Evolutionary conservation across 1,140 invertebrate genomes (phyloP), one percentile per base, ranked within the genome.

Genomic region (Drosophila sturtevanti): DNA sequence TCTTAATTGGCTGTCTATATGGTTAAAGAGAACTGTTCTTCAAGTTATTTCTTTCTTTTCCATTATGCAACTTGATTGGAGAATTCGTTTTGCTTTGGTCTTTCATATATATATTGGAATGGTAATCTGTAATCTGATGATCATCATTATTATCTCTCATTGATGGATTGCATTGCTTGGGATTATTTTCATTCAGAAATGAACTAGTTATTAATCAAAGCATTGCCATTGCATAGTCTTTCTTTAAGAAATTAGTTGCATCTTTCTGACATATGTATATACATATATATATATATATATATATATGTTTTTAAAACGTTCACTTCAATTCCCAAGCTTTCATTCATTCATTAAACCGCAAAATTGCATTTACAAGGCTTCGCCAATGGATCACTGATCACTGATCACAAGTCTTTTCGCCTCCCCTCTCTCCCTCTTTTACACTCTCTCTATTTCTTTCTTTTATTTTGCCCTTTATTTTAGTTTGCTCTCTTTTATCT

Each of bases 331-430:
- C 68, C 44, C 68, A 65, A 35, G 35, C 68, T 65, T 71, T 69
- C 60, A 63, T 59, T 63, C 44, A 38, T 37, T 63, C 59, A 52
- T 58, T 34, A 18, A 48, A 34, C 59, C 59, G 38, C 37, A 66
- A 31, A 31, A 41, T 52, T 77, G 67, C 78, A 80, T 65, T 81
- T 63, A 66, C 71, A 54, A 59, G 79, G 63, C 79, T 77, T 77
- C 61, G 12, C 44, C 9, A 31, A 11, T 35, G 41, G 54, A 64
- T 74, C 63, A 35, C 16, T 48, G 52, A 16, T 31, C 21, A 54
- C 54, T 34, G 35, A 56, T 62, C 41, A 34, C 27, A 31, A 31
- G 27, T 31, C 27, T 31, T 7, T 31, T 6, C 7, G 4, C 6
- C 21, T 27, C 12, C 22, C 41, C 35, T 31, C 27, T 6, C 21